Evolutionary conservation across 2,888 invertebrate genomes (phyloP).

Genomic region (Stenodera caucasica): DNA sequence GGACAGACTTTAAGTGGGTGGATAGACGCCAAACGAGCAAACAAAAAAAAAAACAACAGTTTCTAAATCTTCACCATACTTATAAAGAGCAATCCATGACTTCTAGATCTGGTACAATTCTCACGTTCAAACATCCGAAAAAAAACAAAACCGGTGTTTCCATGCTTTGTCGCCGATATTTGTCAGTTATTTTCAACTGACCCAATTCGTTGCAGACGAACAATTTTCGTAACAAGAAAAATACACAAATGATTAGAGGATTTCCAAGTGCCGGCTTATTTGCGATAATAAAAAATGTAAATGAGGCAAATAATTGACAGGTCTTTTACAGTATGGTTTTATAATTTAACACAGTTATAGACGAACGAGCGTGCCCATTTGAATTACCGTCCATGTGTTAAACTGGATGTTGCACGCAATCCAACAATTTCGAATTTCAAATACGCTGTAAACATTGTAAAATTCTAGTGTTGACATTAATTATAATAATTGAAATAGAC

Average conservation of each 20-base stretch:
- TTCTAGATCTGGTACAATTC: neutral
- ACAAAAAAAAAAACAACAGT: neutral
- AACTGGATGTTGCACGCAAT: neutral
- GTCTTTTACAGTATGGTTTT: neutral
- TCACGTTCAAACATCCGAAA: neutral
- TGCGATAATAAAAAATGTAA: too few relatives aligned
- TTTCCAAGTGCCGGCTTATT: too few relatives aligned
- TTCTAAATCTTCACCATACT: neutral
- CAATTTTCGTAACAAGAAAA: too few relatives aligned
- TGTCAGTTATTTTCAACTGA: neutral
- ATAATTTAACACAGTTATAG: conserved; percentile 3
- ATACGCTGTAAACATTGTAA: neutral
- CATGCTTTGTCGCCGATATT: neutral
- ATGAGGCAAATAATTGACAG: neutral
- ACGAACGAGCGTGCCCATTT: neutral
- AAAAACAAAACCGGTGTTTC: neutral
- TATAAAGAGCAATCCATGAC: neutral
- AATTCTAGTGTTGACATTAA: neutral
- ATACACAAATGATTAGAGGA: too few relatives aligned
- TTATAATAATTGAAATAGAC: neutral
- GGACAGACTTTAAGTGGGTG: conserved; percentile 1
- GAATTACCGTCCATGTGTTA: conserved; percentile 2
- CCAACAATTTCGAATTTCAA: conserved; percentile 3
- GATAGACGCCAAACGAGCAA: conserved; percentile 1
- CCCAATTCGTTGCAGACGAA: neutral